Percentiles rank a stretch among this genome's conserved stretches.
These are phyloP conservation scores for Apis mellifera DNA, from an alignment of 1,140 invertebrate genomes.

Conservation along the genomic window DNA sequence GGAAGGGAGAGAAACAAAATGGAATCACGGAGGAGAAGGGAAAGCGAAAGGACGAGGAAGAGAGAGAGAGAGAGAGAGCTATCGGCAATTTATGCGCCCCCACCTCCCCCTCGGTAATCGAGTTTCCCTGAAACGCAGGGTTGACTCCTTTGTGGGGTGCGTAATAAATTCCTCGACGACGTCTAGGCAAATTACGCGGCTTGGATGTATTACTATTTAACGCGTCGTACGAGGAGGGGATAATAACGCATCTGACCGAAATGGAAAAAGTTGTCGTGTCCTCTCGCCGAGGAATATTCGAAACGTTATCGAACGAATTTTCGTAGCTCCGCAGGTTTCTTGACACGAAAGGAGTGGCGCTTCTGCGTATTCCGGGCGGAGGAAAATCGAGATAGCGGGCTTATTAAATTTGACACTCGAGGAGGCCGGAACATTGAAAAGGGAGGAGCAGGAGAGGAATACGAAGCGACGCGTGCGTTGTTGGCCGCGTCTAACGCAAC, in stretches of 20 bases:
- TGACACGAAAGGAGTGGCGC: not conserved
- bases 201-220: constrained; percentile 35
- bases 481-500: constrained; percentile 26
- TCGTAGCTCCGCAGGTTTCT: too few species aligned
- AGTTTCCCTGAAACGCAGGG: constrained; percentile 40
- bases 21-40: not conserved
- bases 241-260: not conserved
- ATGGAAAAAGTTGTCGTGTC: not conserved
- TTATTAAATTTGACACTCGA: constrained; percentile 82
- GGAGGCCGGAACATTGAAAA: constrained; percentile 81
- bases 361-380: constrained; percentile 31
- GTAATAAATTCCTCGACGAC: constrained; percentile 51
- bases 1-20: not conserved
- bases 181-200: constrained; percentile 53
- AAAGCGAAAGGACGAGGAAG: not conserved
- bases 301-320: not conserved
- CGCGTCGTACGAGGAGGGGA: not conserved
- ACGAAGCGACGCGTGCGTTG: constrained; percentile 62
- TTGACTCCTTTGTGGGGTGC: constrained; percentile 39
- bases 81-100: constrained; percentile 48
- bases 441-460: constrained; percentile 67
- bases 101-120: constrained; percentile 39
- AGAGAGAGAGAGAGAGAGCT: not conserved
- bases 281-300: not conserved
- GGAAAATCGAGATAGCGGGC: constrained; percentile 56